Conservation (phyloP, 2,797 vertebrate genomes). For the Sebastes diaconus region DNA sequence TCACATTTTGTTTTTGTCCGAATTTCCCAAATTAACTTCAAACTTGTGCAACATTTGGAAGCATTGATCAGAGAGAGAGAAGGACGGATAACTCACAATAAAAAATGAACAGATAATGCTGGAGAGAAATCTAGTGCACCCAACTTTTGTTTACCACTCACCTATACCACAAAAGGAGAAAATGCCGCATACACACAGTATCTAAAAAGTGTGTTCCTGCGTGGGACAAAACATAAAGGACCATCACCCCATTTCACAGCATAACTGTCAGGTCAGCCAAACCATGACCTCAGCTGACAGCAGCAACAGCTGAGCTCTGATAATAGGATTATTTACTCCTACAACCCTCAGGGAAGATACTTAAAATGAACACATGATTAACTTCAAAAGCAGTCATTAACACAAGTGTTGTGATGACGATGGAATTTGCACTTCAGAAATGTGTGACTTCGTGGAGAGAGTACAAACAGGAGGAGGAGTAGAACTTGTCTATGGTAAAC, state of each 20-base stretch:
- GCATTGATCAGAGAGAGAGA: background rate
- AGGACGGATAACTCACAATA: background rate
- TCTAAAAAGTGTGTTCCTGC: background rate
- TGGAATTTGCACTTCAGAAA: background rate
- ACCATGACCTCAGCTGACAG: slow-evolving; percentile 43
- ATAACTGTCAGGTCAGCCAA: slow-evolving; percentile 37
- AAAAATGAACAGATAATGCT: background rate
- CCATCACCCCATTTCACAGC: slow-evolving; percentile 13
- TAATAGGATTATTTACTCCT: slow-evolving; percentile 54
- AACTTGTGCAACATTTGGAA: background rate
- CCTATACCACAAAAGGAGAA: background rate
- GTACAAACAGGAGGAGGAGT: background rate
- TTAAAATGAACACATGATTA: slow-evolving; percentile 18
- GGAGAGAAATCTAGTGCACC: background rate
- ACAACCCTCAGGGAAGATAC: slow-evolving; percentile 21
- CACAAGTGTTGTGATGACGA: background rate
- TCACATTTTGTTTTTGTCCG: background rate
- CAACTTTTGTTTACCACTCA: background rate
- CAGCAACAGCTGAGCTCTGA: slow-evolving; percentile 47
- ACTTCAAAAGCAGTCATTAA: slow-evolving; percentile 14
- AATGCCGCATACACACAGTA: background rate
- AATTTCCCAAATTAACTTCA: background rate
- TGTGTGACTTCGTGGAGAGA: background rate
- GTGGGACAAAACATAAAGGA: background rate
- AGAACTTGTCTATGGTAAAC: background rate